Evolutionary conservation across 2,113 vertebrate species (phyloP).

Genomic region (Mystacornis crossleyi): DNA sequence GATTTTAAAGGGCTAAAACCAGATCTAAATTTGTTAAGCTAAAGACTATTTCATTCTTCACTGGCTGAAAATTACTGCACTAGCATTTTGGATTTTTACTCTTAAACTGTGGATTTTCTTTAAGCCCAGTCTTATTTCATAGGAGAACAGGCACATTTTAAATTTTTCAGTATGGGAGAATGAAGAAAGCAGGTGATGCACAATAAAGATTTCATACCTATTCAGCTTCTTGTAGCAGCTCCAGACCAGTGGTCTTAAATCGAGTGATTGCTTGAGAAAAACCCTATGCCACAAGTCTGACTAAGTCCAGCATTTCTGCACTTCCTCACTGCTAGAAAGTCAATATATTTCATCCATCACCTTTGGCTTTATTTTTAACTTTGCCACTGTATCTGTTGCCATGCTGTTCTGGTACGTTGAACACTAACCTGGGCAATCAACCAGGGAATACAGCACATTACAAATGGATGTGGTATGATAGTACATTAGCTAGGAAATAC

Average conservation of each 20-base stretch:
- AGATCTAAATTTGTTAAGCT: neutral
- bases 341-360: neutral
- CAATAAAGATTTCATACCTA: neutral
- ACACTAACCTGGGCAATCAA: neutral
- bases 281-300: neutral
- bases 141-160: neutral
- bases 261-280: slow-evolving; percentile 11
- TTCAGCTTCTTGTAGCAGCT: slow-evolving; percentile 15
- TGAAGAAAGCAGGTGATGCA: neutral
- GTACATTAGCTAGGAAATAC: neutral
- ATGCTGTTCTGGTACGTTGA: neutral
- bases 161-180: neutral
- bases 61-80: neutral
- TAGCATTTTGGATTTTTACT: neutral
- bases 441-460: neutral
- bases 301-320: neutral
- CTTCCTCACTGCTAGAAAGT: slow-evolving; percentile 25
- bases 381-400: neutral
- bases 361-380: slow-evolving; percentile 23
- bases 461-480: neutral
- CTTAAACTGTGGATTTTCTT: neutral
- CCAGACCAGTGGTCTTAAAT: neutral
- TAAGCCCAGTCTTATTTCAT: neutral
- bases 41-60: neutral
- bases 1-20: neutral